Base-by-base conservation (phyloP, 2,113 vertebrate species). In the Vulpes vulpes region DNA sequence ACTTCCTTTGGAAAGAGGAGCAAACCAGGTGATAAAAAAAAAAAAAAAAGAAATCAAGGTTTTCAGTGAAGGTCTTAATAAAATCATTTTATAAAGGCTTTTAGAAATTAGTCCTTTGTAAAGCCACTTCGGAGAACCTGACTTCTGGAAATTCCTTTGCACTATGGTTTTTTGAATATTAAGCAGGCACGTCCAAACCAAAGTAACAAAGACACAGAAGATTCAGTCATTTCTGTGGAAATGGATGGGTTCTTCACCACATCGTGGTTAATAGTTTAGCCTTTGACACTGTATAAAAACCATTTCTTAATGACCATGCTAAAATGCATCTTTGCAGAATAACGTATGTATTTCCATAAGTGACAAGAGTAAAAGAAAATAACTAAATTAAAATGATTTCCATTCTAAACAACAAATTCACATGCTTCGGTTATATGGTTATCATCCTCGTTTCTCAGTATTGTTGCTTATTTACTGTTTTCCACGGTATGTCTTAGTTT, bases 1-100 rank as follows among this genome's bases (percentile, higher is more conserved):
- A 98, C 97, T 99, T 98, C 98, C 97, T 98, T 98, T 94, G 96
- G 98, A 99, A 98, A 98, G 98, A 98, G 93, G 93, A 97, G 89
- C 94, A 55, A 98, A 98, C 96, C 96, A 98, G 96, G 98, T 98
- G 97, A 98, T 98, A 96, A 96, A 98, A 90, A 91, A 98, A 94
- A 74, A 35, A 91, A 90, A 81, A 89, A 51, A 78, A 30, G 74
- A 51, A 98, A 97, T 25, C 92, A 98, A 98, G 97, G 98, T 98
- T 98, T 98, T 98, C 98, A 95, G 84, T 60, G 82, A 96, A 96
- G 87, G 59, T 97, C 96, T 98, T 96, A 97, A 91, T 98, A 94
- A 98, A 98, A 98, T 98, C 51, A 84, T 96, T 98, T 98, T 95
- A 83, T 94, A 96, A 98, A 97, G 97, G 89, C 87, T 97, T 98